Evolutionary conservation across 1,140 invertebrate species (phyloP), one percentile per base, ranked within the genome.

Genomic region (Apis mellifera): DNA sequence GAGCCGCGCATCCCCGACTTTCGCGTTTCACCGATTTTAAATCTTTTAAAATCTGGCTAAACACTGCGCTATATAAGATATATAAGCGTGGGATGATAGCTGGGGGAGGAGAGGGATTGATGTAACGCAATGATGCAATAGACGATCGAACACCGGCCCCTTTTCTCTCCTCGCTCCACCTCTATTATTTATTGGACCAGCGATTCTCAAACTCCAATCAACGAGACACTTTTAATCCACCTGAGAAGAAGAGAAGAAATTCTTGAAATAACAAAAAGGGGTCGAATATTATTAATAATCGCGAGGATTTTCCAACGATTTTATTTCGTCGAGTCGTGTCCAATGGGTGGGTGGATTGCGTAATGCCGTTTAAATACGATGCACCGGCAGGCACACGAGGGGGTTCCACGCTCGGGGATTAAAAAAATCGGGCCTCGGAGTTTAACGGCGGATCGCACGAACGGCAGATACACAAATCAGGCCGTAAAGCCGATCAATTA

Each of bases 391-490:
- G 84, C 78, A 74, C 82, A 57, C 55, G 73, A 32, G 32, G 19
- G 3, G 26, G 17, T 42, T 15, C n/a, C 64, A 23, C 50, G 17
- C 73, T 21, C 55, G 70, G 57, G 88, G 86, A 89, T 90, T 89
- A 86, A 90, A 86, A 90, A 86, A 86, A 89, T 90, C 66, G 78
- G 77, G 50, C 74, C 70, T n/a, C 42, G 52, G 66, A 84, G 68
- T 80, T 83, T 82, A 87, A 83, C 84, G 77, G 86, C 86, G 81
- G 85, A 90, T 88, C 84, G 85, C 82, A 85, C 79, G 87, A 89
- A 87, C 85, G 78, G 79, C 86, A 87, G 90, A 91, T 89, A 90
- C 90, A 92, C 90, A 92, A 92, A 92, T 92, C 91, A 92, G 89
- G 70, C 89, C 83, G 77, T 88, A 89, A 91, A 91, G 89, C 89